Evolutionary conservation across 2,113 vertebrate genomes (phyloP), one percentile per base, ranked within the genome.

Genomic region (Hyperoodon ampullatus): DNA sequence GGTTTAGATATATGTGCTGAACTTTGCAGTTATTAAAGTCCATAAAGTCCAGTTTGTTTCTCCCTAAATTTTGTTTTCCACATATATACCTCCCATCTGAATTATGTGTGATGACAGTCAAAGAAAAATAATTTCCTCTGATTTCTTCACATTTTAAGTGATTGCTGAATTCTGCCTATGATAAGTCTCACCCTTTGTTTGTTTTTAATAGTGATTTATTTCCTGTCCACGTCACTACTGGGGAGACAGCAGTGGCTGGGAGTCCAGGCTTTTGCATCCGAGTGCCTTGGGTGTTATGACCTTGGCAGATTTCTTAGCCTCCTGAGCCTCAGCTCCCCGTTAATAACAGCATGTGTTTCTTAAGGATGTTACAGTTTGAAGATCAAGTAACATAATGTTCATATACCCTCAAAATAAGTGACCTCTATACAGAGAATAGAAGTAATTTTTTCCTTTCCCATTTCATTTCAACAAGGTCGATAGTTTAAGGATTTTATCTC

Each of bases 121-220:
- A 26, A 72, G 18, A 66, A 9, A 94, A 66, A 65, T 60, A 18
- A 8, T 90, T 95, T 16, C 11, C 35, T 70, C 68, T 66, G 24
- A 58, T 88, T 88, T 94, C 65, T 94, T 95, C 58, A 55, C 3
- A 44, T 63, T 77, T n/a, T 90, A 72, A 65, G 15, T 95, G 53
- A 55, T 35, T 61, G 80, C 65, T 94, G 60, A 88, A 82, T 77
- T 87, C 60, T 44, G 61, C 35, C n/a, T 65, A 4, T 2, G 0
- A 19, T n/a, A 33, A 26, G 21, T n/a, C 28, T 77, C 23, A 58
- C 16, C 24, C 7, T 42, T 23, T 19, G n/a, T 82, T 85, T 65
- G 23, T 33, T 85, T 92, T 65, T 23, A 28, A 24, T 14, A 66
- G 5, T 72, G 39, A 33, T 68, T 18, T 61, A 68, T 92, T 53